Evolutionary conservation across 2,797 vertebrate species (phyloP), one percentile per base, ranked within the genome.

Genomic region (Propithecus deckenii): DNA sequence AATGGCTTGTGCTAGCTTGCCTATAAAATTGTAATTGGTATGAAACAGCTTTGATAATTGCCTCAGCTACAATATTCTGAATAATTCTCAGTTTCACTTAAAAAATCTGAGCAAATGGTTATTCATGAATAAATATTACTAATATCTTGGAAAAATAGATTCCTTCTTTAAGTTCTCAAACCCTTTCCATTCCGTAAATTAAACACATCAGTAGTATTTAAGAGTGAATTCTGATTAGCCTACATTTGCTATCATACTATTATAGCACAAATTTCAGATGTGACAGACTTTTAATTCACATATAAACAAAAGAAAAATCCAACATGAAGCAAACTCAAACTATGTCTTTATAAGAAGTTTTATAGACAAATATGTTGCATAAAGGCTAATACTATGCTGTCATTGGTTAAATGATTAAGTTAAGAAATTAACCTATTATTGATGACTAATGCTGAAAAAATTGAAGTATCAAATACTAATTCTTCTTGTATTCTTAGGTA

Each of bases 21-120:
- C 80, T 94, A 20, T 80, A 93, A 95, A 96, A 92, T 91, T 8
- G 18, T 92, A 96, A 92, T 95, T 96, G 55, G 17, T 90, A 78
- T 92, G 72, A 95, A 92, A 74, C 35, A 76, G 22, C 28, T 93
- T 93, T 94, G 65, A 72, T 97, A 97, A 97, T 95, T 97, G 35
- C 52, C 17, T 94, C 80, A 14, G 28, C 41, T 93, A 79, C 32
- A 87, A 38, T 93, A 84, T 92, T 96, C 30, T 92, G 59, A 85
- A 52, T 89, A 92, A 87, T 94, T 52, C 25, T 94, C 55, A 81
- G 9, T 92, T 97, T 95, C 43, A 95, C 38, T 90, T 63, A 92
- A 89, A 84, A 80, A 92, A 69, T 92, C 92, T 88, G 84, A 93
- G 91, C 55, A 30, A 87, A 13, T 94, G 18, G 20, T 71, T 92